These are phyloP conservation scores for Oceanites oceanicus DNA, from an alignment of 2,113 vertebrate genomes.

Conservation along the genomic window DNA sequence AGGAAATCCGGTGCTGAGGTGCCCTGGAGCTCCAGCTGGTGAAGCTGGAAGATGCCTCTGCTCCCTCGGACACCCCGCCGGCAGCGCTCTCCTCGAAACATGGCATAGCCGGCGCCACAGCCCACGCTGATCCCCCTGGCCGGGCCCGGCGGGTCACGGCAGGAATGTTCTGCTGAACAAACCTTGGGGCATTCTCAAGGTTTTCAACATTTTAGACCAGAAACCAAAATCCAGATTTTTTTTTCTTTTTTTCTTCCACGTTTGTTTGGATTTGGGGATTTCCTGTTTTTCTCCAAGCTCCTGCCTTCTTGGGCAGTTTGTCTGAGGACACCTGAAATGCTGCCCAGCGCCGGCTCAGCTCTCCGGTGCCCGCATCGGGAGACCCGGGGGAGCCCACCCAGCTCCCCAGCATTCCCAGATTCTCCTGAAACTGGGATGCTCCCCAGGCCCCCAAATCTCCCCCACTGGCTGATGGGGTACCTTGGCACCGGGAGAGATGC, in stretches of 20 bases:
- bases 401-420: too few species aligned
- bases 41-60: not conserved
- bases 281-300: constrained; percentile 18
- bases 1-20: not conserved
- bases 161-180: not conserved
- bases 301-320: not conserved
- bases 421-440: not conserved
- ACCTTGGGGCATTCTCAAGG: not conserved
- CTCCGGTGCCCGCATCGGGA: fast-evolving
- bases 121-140: not conserved
- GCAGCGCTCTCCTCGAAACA: not conserved
- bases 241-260: not conserved
- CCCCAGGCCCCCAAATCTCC: too few species aligned
- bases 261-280: constrained; percentile 43
- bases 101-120: fast-evolving
- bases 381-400: not conserved
- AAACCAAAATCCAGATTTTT: not conserved
- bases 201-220: not conserved
- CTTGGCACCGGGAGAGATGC: not conserved
- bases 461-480: fast-evolving
- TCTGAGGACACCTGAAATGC: not conserved
- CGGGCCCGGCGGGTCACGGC: fast-evolving
- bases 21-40: not conserved
- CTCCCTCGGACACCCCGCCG: not conserved
- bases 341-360: not conserved